phyloP scores from a whole-genome alignment of 2,888 invertebrate genomes.

The Epinotia brunnichana region DNA sequence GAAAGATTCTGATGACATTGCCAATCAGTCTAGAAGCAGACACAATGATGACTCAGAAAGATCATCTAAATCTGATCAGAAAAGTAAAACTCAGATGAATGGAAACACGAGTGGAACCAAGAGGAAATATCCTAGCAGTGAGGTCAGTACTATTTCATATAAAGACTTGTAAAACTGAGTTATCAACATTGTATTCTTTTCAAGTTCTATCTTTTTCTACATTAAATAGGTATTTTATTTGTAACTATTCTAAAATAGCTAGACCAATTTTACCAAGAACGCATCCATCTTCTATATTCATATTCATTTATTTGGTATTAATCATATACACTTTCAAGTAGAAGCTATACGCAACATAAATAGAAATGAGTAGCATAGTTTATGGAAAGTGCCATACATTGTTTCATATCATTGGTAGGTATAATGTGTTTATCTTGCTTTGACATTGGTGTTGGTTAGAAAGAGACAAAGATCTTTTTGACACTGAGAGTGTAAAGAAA shows the following conservation, averaged over 20 bases:
- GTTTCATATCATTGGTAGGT: too few species aligned
- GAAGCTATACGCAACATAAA: too few species aligned
- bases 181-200: too few species aligned
- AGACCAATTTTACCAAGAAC: background rate
- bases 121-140: constrained; percentile 73
- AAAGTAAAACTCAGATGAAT: constrained; percentile 61
- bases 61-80: constrained; percentile 49
- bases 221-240: too few species aligned
- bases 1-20: constrained; percentile 69
- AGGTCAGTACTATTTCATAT: constrained; percentile 59
- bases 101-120: constrained; percentile 68
- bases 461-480: background rate
- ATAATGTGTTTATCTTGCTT: background rate
- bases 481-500: background rate
- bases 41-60: constrained; percentile 55
- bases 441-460: background rate
- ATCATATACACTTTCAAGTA: too few species aligned
- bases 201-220: too few species aligned
- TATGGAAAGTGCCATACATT: too few species aligned
- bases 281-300: background rate
- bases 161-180: too few species aligned
- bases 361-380: too few species aligned
- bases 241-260: background rate
- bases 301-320: too few species aligned
- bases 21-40: constrained; percentile 57